A percentile compares a stretch with the other conserved stretches of the same genome.
Conservation (phyloP, 2,797 vertebrate genomes). For the Amphiprion clarkii region DNA sequence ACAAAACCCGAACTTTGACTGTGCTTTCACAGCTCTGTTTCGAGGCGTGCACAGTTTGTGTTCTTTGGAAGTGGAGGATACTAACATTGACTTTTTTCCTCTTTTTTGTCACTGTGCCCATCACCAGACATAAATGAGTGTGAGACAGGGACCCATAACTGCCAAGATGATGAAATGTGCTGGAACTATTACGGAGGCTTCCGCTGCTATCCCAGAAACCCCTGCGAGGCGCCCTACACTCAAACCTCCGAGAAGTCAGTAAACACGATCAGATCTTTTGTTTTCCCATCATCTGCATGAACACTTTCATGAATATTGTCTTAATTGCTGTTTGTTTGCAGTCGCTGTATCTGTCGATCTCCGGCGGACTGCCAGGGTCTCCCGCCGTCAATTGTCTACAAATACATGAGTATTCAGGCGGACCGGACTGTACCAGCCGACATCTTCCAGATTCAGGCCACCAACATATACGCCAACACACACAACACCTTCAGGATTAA, state of each 20-base stretch:
- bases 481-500: slow-evolving; percentile 98
- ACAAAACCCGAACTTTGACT: slow-evolving; percentile 47
- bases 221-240: slow-evolving; percentile 93
- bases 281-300: neutral
- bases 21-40: slow-evolving; percentile 50
- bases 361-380: slow-evolving; percentile 86
- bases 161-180: slow-evolving; percentile 94
- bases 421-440: slow-evolving; percentile 92
- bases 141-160: slow-evolving; percentile 91
- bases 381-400: slow-evolving; percentile 93
- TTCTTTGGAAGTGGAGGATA: slow-evolving; percentile 37
- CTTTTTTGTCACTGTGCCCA: slow-evolving; percentile 50
- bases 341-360: slow-evolving; percentile 93
- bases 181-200: slow-evolving; percentile 97
- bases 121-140: slow-evolving; percentile 95
- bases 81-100: slow-evolving; percentile 29
- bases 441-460: slow-evolving; percentile 98
- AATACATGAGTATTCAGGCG: slow-evolving; percentile 97
- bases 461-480: slow-evolving; percentile 93
- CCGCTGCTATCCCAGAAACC: slow-evolving; percentile 95
- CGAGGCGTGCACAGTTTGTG: slow-evolving; percentile 41
- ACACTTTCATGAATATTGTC: slow-evolving; percentile 8
- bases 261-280: slow-evolving; percentile 24
- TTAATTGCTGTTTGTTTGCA: slow-evolving; percentile 74
- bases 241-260: slow-evolving; percentile 94